These are phyloP conservation scores for Eufriesea mexicana DNA, from an alignment of 1,140 invertebrate genomes.

Conservation along the genomic window DNA sequence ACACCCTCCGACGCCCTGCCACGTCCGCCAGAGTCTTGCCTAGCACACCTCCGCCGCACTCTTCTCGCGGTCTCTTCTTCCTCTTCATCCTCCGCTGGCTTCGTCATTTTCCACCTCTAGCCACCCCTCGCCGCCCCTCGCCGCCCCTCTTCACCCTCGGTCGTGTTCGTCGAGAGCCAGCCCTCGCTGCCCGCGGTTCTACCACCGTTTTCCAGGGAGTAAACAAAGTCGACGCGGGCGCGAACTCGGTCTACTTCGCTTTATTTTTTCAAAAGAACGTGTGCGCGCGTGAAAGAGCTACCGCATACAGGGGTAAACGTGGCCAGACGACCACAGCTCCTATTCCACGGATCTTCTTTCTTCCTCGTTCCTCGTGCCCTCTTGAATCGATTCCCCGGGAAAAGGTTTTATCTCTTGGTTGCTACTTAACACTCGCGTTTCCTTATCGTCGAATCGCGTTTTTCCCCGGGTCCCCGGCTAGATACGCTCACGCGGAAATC, in stretches of 20 bases:
- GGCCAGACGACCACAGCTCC: constrained; percentile 17
- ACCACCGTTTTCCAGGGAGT: constrained; percentile 26
- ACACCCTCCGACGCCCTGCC: background rate
- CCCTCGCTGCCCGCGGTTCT: constrained; percentile 37
- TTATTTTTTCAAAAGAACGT: constrained; percentile 62
- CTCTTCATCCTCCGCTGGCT: constrained; percentile 30
- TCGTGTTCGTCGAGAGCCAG: constrained; percentile 13
- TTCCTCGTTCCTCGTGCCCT: background rate
- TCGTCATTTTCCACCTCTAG: constrained; percentile 19
- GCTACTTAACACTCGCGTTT: constrained; percentile 2
- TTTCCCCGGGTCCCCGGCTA: background rate
- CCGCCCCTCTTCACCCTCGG: constrained; percentile 7
- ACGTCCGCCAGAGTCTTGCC: constrained; percentile 10
- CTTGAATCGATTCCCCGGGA: constrained; percentile 2
- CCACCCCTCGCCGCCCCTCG: constrained; percentile 12
- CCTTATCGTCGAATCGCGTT: background rate
- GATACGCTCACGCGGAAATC: background rate
- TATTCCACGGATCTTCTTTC: constrained; percentile 9
- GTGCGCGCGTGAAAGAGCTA: constrained; percentile 33
- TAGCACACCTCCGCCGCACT: constrained; percentile 13
- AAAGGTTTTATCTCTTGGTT: constrained; percentile 16
- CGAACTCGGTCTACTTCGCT: constrained; percentile 49
- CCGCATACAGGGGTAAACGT: constrained; percentile 23
- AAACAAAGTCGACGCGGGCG: constrained; percentile 57
- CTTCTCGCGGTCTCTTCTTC: constrained; percentile 38